These are phyloP conservation scores for Xestoiulus laeticollis DNA, from an alignment of 2,888 invertebrate genomes.

Conservation along the genomic window DNA sequence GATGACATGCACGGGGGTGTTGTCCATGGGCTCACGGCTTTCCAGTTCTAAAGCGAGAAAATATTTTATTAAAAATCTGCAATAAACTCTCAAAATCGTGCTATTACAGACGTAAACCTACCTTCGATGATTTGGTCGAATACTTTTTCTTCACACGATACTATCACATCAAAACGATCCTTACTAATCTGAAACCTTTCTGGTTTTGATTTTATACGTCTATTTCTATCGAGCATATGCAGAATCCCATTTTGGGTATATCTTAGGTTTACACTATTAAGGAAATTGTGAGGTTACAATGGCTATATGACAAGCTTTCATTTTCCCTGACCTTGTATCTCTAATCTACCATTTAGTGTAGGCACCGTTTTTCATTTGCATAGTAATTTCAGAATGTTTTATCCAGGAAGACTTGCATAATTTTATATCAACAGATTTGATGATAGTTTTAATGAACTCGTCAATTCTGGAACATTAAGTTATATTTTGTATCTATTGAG, in stretches of 20 bases:
- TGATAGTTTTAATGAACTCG: too few relatives aligned
- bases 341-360: too few relatives aligned
- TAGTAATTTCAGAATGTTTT: too few relatives aligned
- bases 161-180: conserved; percentile 93
- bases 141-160: conserved; percentile 97
- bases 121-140: conserved; percentile 98
- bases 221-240: conserved; percentile 97
- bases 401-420: too few relatives aligned
- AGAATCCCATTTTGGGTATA: conserved; percentile 98
- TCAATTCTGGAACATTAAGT: too few relatives aligned
- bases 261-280: conserved; percentile 63
- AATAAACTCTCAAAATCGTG: not conserved
- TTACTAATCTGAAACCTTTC: conserved; percentile 91
- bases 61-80: not conserved
- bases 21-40: conserved; percentile 77
- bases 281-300: not conserved
- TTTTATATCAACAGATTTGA: too few relatives aligned
- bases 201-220: conserved; percentile 91
- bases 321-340: too few relatives aligned
- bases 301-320: not conserved
- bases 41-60: conserved; percentile 69
- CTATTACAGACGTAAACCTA: conserved; percentile 63
- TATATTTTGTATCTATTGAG: too few relatives aligned
- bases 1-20: conserved; percentile 93
- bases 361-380: too few relatives aligned